Evolutionary conservation across 1,140 invertebrate genomes (phyloP), one percentile per base, ranked within the genome.

Genomic region (Drosophila tristis): DNA sequence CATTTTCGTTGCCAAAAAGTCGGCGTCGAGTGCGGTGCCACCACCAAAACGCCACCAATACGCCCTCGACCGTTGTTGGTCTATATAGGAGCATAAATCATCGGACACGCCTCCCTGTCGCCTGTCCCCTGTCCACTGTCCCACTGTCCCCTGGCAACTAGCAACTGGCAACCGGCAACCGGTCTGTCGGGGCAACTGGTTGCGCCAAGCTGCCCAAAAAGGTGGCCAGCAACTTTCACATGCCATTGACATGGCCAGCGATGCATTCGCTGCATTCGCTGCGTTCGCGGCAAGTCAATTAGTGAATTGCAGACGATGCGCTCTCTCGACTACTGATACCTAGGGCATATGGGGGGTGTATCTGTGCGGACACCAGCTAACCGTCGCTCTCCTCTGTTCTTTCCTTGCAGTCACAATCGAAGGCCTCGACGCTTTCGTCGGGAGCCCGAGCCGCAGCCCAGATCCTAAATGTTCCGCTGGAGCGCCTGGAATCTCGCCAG

Each of bases 401-500:
- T 26, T 6, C 35, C 15, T 76, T 74, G 4, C 59, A 92, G 91
- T 87, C 84, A 43, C 91, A 92, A 66, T 92, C 91, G 25, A 92
- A 92, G 75, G 86, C 74, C 20, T 92, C 91, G 39, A 92, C 91
- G 5, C 26, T 92, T 8, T 92, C 91, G 9, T 92, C 91, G 42
- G 91, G 91, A 16, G 91, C 90, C 5, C 76, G 91, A 6, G 91
- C 91, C 20, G 91, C 91, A 9, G 91, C 91, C 26, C 91, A 92
- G 65, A 92, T 90, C n/a, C 57, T 92, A 4, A 92, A 92, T 78
- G 91, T 92, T 58, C 91, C 91, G 45, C 80, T 92, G 57, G 91
- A 92, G 68, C 85, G 90, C 31, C 68, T 92, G 70, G 91, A 92
- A 60, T 77, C 89, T 23, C 91, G 91, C 25, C 90, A 91, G 80